Base-by-base conservation (phyloP, 2,888 invertebrate species). In the Halictus ligatus region DNA sequence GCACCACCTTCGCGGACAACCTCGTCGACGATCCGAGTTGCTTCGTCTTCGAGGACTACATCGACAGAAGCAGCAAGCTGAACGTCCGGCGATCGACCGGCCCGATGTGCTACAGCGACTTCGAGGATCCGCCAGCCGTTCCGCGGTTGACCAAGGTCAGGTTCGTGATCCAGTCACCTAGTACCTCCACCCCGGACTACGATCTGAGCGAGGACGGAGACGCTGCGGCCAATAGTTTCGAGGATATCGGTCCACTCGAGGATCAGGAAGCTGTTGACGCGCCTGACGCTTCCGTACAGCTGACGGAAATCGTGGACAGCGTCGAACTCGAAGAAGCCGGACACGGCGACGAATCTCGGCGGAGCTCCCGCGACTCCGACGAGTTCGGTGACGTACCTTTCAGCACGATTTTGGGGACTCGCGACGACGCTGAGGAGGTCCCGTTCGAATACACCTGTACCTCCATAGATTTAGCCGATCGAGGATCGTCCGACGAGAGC, bases 31-130 rank as follows among this genome's bases (percentile, higher is more conserved):
- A 89, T 1, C 46, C 50, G 18, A 85, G 91, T 80, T 78, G 85
- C 13, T 92, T 92, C 75, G 90, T 94, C 50, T 94, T 95, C 82
- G 94, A 95, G n/a, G 92, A 94, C 64, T 94, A 94, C 78, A 91
- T 93, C 25, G 93, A 94, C 50, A 88, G 94, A 12, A 93, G 91
- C 54, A 91, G 89, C 80, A 86, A 78, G 78, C 46, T 90, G 8
- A 91, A 91, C 43, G 69, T 82, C 1, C 54, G 84, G 5, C 83
- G 78, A 81, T 89, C 88, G 40, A 73, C 7, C 60, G 88, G 60
- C 29, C 87, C 60, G 35, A 84, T 85, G 81, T 81, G 78, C n/a
- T 67, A 72, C 83, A 75, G 88, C 0, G 54, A 58, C 85, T n/a
- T 75, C 79, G 83, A 79, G 29, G 89, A 91, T 13, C 71, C 40